Base-by-base conservation (phyloP, 2,113 vertebrate genomes). In the Galeopterus variegatus region DNA sequence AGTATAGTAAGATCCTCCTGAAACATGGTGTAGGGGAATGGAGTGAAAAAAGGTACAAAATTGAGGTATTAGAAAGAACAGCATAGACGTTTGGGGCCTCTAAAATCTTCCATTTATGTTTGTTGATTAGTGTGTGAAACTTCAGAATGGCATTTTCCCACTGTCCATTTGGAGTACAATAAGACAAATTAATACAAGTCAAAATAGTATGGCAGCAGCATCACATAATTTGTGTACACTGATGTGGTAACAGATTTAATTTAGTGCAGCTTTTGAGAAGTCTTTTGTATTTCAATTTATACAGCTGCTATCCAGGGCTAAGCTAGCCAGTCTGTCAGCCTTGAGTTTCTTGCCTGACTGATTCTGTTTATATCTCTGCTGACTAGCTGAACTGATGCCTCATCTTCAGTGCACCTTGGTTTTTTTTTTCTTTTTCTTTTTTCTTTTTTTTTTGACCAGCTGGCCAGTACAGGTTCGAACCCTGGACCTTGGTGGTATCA, bases 161-260 rank as follows among this genome's bases (percentile, higher is more conserved):
- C 94, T 98, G 97, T 97, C 97, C 97, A 87, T 98, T 97, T 97
- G 97, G 60, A 96, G 52, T 89, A 98, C 96, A 98, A 97, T 97
- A 95, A 96, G 95, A 83, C 95, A 96, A 81, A 96, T 98, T 96
- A 97, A 97, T 97, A 98, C 97, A 96, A 97, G 97, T 97, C 93
- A 96, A 98, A 97, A 98, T 98, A 97, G 96, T 97, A 98, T 96
- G 93, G 94, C 94, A 96, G 94, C 86, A 95, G 86, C 96, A 93
- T 96, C 94, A 96, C 96, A 97, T 97, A 97, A 98, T 98, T 98
- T 98, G 94, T 96, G 96, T 95, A 96, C 65, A 93, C 94, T 97
- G 97, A 92, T 97, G 95, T 85, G 79, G 90, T 93, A 80, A 93
- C 88, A 96, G 97, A 97, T 88, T 97, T 96, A 96, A 98, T 97